Evolutionary conservation across 2,113 vertebrate genomes (phyloP), one percentile per base, ranked within the genome.

Genomic region (Rhea americana): DNA sequence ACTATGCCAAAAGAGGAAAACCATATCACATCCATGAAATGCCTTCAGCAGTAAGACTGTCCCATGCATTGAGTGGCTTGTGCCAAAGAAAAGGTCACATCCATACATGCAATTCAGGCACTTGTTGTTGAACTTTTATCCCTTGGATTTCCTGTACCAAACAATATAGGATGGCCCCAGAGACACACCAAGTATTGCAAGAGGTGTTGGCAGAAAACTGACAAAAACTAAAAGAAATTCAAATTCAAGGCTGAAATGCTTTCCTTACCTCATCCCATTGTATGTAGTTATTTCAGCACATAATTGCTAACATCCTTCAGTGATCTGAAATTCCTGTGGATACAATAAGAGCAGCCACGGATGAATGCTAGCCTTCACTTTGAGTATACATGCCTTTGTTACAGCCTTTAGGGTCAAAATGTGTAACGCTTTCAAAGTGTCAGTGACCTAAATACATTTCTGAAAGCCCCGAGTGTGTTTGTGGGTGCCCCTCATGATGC

Each of bases 271-370:
- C 91, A 94, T 94, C 94, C 95, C 82, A 96, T 96, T 97, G 96
- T 97, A 92, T 80, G 93, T 80, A 86, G 76, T 82, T 94, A 94
- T 92, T 97, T 91, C 94, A 94, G 94, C 95, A 94, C 87, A 79
- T 95, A 96, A 96, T 97, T 96, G 92, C 95, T 97, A 97, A 95
- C 94, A 97, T 97, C 93, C 95, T 96, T 96, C 91, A 94, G 80
- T 95, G 92, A 96, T 93, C 95, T 86, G 93, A 92, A 95, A 97
- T 90, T 96, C 95, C 93, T 91, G 86, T 3, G 80, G 87, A 94
- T 87, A 96, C 96, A 96, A 96, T 95, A 94, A 93, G 91, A 79
- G 61, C 82, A 94, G 89, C 92, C 93, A 95, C 28, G 82, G 95
- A 93, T 96, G 93, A 91, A 95, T 94, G 91, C 84, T 94, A 82